Evolutionary conservation across 2,888 invertebrate genomes (phyloP), one percentile per base, ranked within the genome.

Genomic region (Agriopis leucophaearia): DNA sequence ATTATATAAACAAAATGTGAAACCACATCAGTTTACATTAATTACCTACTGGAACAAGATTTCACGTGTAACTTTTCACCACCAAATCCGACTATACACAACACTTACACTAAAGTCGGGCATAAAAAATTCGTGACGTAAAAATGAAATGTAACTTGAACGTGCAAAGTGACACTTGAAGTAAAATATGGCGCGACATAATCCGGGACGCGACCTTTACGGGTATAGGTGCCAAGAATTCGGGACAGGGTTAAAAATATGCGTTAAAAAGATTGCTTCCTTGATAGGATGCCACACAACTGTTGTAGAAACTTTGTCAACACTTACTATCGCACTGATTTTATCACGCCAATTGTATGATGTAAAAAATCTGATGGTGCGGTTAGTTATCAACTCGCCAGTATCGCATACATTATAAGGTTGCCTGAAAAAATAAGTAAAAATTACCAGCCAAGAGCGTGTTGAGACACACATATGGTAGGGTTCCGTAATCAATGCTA

Each of bases 81-180:
- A 55, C 18, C 36, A 66, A 59, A 57, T 54, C 58, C 64, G 12
- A 59, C 64, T 69, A 69, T 65, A 66, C 66, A 65, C 66, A 65
- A 67, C 60, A 71, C 70, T 63, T 70, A 66, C 42, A 66, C 62
- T 66, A 50, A 70, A 60, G 66, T 64, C 48, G 48, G 58, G 59
- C 64, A 62, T 69, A 70, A 77, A 79, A 27, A 81, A 80, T 79
- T 74, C 78, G 71, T 73, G 63, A 69, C 74, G 77, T 81, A 79
- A 82, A 84, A 83, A 81, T 82, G 79, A 86, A 81, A 84, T 81
- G 80, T 82, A 74, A 78, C 75, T 67, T 59, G 75, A 78, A 81
- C 84, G 82, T 83, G 83, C 79, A 80, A 83, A 70, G 81, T 83
- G 80, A 82, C 82, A 81, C 80, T 79, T 79, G 76, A 81, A 79